Base-by-base conservation (phyloP, 2,888 invertebrate genomes). In the Mongoloraphidia duomilia region DNA sequence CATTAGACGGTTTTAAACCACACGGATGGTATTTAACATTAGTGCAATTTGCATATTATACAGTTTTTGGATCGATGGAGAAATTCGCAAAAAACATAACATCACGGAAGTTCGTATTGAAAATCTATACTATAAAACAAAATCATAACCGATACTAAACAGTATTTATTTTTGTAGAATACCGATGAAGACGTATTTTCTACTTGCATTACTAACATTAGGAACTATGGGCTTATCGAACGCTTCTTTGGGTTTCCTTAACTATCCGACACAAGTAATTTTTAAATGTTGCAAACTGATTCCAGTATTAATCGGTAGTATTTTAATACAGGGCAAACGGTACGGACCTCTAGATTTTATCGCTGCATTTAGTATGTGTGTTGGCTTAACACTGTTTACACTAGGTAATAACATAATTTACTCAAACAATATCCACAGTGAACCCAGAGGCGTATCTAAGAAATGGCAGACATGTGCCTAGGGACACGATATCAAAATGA, bases 271-370 rank as follows among this genome's bases (percentile, higher is more conserved):
- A 0, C 93, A 94, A 73, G 83, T 96, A 40, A 95, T 96, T 59
- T 97, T 97, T 65, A 96, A 96, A 66, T 94, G 94, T 65, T 97
- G 96, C 67, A 97, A 97, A 66, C 74, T 96, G 0, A 91, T 96
- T 58, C 96, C 96, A 0, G 96, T 96, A 0, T 78, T 97, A 64
- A 79, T 93, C 53, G 96, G 96, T 17, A 91, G 94, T 56, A 88
- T 95, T 56, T 62, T 96, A 44, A 94, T 96, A 60, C 84, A 95
- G 70, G 83, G 85, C 49, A 94, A 94, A 69, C 77, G 77, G 56
- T 93, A 93, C 66, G 84, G 84, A 2, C 72, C 80, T 13, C 63
- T 92, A 52, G 94, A 95, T 65, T 86, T 93, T 65, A 57, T 82
- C 8, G 89, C 94, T 0, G 91, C 93, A 44, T 61, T 81, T 8